phyloP scores from a whole-genome alignment of 2,888 invertebrate species.

The Drosophila demipolita region DNA sequence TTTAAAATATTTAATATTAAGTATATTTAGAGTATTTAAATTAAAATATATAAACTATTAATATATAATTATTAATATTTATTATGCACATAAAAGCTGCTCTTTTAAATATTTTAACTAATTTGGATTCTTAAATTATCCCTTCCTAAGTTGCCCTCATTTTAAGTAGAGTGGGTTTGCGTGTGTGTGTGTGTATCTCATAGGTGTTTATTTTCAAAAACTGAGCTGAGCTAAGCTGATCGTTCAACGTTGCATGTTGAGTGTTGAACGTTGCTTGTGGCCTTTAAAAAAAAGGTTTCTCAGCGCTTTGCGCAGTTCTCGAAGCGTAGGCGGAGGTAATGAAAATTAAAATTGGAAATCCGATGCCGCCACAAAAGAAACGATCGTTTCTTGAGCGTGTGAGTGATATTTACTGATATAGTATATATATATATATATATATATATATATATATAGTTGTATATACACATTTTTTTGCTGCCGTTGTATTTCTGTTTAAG shows the following conservation, averaged over 20 bases:
- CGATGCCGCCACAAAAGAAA: constrained; percentile 48
- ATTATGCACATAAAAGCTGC: not conserved
- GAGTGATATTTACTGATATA: not conserved
- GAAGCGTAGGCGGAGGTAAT: constrained; percentile 56
- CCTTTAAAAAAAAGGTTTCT: constrained; percentile 22
- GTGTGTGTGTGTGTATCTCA: constrained; percentile 10
- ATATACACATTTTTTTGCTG: constrained; percentile 43
- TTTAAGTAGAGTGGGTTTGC: not conserved
- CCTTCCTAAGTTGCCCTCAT: not conserved
- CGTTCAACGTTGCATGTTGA: constrained; percentile 23
- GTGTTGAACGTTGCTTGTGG: constrained; percentile 46
- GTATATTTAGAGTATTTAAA: not conserved
- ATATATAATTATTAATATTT: not conserved
- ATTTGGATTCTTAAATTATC: not conserved
- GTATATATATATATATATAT: not conserved
- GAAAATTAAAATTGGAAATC: constrained; percentile 57
- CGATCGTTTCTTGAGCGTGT: constrained; percentile 10
- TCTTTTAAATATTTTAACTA: too few relatives aligned
- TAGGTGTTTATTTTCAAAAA: constrained; percentile 71
- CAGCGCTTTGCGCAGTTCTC: constrained; percentile 7
- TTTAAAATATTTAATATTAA: not conserved
- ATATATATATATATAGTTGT: not conserved
- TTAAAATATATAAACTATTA: not conserved
- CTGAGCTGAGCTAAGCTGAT: constrained; percentile 31
- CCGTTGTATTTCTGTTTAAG: constrained; percentile 58